phyloP scores from a whole-genome alignment of 2,888 invertebrate genomes.

The Cosmia pyralina region DNA sequence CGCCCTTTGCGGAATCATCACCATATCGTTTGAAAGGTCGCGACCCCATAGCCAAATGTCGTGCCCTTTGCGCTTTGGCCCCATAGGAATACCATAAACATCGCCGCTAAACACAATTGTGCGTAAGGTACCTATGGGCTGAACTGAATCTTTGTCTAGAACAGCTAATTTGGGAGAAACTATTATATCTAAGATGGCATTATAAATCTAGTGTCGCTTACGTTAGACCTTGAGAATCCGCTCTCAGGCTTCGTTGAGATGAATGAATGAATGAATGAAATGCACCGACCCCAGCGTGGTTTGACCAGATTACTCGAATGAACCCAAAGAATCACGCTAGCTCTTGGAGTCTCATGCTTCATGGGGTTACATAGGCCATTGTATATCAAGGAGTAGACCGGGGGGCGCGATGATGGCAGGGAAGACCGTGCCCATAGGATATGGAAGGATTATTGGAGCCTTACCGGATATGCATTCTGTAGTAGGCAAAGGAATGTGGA shows the following conservation, averaged over 20 bases:
- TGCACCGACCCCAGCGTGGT: too few species aligned
- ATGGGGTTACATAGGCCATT: too few species aligned
- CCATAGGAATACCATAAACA: slow-evolving; percentile 69
- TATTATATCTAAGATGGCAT: neutral
- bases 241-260: neutral
- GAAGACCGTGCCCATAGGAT: too few species aligned
- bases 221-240: neutral
- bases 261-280: too few species aligned
- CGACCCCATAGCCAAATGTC: slow-evolving; percentile 83
- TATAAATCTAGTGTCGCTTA: neutral
- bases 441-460: too few species aligned
- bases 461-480: too few species aligned
- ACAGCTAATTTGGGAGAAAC: neutral
- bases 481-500: too few species aligned
- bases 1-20: slow-evolving; percentile 79
- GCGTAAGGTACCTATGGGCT: neutral
- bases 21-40: slow-evolving; percentile 81
- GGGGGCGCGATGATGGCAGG: too few species aligned
- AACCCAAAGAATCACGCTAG: too few species aligned
- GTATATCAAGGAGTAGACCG: too few species aligned
- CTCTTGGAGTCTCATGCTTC: too few species aligned
- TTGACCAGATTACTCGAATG: too few species aligned
- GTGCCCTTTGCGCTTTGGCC: slow-evolving; percentile 80
- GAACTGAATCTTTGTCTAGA: slow-evolving; percentile 3
- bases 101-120: slow-evolving; percentile 43